phyloP scores from a whole-genome alignment of 2,113 vertebrate genomes.

The Cepphus grylle region DNA sequence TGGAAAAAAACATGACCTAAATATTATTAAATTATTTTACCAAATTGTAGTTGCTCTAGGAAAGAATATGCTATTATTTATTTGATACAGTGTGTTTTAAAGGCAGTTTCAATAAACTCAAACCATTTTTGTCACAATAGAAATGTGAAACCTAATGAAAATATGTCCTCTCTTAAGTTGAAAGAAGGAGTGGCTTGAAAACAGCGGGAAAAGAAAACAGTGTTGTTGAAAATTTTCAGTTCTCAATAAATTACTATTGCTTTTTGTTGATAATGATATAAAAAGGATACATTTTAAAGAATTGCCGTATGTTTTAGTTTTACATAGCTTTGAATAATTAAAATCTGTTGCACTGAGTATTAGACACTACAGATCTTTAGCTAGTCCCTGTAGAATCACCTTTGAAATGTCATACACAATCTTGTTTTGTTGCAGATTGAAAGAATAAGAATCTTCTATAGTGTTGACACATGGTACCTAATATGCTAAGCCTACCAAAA shows the following conservation, averaged over 20 bases:
- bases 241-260: not conserved
- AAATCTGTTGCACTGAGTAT: not conserved
- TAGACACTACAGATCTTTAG: not conserved
- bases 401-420: not conserved
- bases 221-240: not conserved
- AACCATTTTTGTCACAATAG: not conserved
- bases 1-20: not conserved
- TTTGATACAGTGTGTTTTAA: not conserved
- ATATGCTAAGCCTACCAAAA: not conserved
- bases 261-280: not conserved
- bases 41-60: not conserved
- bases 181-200: not conserved
- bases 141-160: not conserved
- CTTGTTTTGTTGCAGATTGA: not conserved
- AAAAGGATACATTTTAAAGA: not conserved
- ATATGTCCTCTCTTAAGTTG: not conserved
- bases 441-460: not conserved
- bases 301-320: not conserved
- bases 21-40: not conserved
- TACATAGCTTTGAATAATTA: not conserved
- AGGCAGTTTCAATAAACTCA: not conserved
- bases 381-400: not conserved
- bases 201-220: not conserved
- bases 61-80: not conserved
- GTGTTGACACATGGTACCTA: not conserved